Evolutionary conservation across 2,113 vertebrate species (phyloP), one percentile per base, ranked within the genome.

Genomic region (Grus americana): DNA sequence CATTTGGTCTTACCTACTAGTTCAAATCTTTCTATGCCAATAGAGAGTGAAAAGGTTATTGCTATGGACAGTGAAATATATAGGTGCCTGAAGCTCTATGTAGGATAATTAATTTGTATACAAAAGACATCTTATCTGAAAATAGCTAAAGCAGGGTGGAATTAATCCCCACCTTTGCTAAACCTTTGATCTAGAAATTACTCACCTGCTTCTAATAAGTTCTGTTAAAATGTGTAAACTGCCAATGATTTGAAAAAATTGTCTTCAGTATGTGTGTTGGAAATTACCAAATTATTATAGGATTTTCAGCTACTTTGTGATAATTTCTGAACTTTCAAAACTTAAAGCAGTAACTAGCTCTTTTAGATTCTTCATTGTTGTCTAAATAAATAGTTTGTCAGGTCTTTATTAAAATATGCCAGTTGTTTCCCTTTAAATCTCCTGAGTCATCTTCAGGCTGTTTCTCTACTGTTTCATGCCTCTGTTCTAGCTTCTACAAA

Each of bases 31-130:
- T 29, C 11, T 65, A 1, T 58, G 16, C 10, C 13, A n/a, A 47
- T 5, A 67, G 6, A 59, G 7, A 11, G 4, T 3, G 38, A 49
- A 67, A 76, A 57, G 1, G 19, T 2, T 6, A n/a, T 58, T 63
- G 7, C 22, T 26, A 40, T 0, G 0, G 17, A 16, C 12, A 19
- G 9, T 11, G 10, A 22, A 62, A 63, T 18, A 26, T 15, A 15
- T 9, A 61, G 19, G 1, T 30, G 2, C 6, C 27, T 11, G 21
- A 30, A 40, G 24, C 3, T 66, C 21, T 27, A 0, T 2, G 3
- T 12, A n/a, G 22, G 22, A 16, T 6, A 52, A 67, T 6, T 42
- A 57, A 49, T 7, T 20, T 90, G 9, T 12, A 52, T 58, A 10
- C 7, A 70, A 80, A 86, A 67, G 6, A 7, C 3, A 32, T n/a